Evolutionary conservation across 2,888 invertebrate genomes (phyloP).

Genomic region (Lepidochrysops patricia): DNA sequence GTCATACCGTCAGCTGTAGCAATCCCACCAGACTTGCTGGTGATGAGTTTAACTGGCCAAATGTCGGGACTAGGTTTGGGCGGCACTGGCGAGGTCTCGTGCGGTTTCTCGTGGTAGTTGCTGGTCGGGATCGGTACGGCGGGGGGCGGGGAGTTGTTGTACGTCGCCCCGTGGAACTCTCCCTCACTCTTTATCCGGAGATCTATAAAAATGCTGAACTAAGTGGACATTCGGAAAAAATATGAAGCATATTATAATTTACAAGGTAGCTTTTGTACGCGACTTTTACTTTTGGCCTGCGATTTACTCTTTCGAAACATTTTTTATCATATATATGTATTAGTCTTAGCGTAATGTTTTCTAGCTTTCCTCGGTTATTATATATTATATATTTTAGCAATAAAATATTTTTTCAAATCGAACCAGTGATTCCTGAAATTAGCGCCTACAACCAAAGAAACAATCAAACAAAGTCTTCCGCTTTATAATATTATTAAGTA

Average conservation of each 20-base stretch:
- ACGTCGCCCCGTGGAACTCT: conserved; percentile 66
- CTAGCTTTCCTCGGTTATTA: no score
- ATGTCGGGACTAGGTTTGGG: conserved; percentile 75
- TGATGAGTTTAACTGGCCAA: conserved; percentile 77
- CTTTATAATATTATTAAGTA: no score
- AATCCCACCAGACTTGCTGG: conserved; percentile 85
- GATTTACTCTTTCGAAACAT: no score
- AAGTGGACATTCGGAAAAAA: not conserved
- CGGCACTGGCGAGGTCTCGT: conserved; percentile 69
- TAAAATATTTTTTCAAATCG: no score
- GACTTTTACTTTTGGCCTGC: no score
- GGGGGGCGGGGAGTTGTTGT: conserved; percentile 75
- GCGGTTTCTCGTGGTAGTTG: conserved; percentile 62
- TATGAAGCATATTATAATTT: not conserved
- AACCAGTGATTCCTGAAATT: no score
- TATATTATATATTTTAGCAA: no score
- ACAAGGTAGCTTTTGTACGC: no score
- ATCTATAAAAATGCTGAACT: conserved; percentile 66
- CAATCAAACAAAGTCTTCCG: no score
- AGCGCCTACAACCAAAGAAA: no score
- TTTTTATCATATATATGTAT: no score
- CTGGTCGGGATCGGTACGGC: conserved; percentile 66
- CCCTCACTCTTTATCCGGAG: conserved; percentile 84
- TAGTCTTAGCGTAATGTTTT: no score
- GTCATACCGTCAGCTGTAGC: conserved; percentile 88